Evolutionary conservation across 2,797 vertebrate genomes (phyloP).

Genomic region (Siniperca undulata): DNA sequence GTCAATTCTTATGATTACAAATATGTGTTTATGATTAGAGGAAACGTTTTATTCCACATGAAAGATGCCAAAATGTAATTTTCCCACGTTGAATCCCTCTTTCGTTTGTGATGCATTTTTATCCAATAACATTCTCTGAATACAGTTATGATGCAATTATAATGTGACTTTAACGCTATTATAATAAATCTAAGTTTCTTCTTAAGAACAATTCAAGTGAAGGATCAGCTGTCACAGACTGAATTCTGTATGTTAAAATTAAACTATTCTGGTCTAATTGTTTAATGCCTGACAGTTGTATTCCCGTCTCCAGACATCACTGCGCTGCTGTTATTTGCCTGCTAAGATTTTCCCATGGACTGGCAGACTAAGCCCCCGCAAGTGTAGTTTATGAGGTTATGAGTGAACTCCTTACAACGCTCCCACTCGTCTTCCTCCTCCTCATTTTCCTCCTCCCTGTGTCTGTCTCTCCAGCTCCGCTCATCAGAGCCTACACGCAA

Average conservation of each 20-base stretch:
- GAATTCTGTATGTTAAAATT: slow-evolving; percentile 4
- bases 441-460: slow-evolving; percentile 30
- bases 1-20: background rate
- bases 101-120: background rate
- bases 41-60: background rate
- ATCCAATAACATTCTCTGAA: background rate
- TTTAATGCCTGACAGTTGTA: background rate
- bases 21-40: background rate
- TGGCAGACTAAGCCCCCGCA: slow-evolving; percentile 49
- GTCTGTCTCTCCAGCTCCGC: slow-evolving; percentile 20
- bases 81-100: background rate
- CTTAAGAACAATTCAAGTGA: background rate
- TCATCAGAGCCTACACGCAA: slow-evolving; percentile 12
- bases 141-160: background rate
- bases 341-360: slow-evolving; percentile 65
- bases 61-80: background rate
- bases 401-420: slow-evolving; percentile 36
- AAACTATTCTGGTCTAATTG: slow-evolving; percentile 5
- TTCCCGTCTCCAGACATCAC: slow-evolving; percentile 30
- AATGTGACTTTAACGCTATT: background rate
- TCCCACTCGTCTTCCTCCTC: slow-evolving; percentile 14
- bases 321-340: slow-evolving; percentile 28
- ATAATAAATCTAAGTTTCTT: background rate
- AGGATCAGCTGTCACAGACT: slow-evolving; percentile 18
- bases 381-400: slow-evolving; percentile 29